Evolutionary conservation across 2,797 vertebrate species (phyloP), one percentile per base, ranked within the genome.

Genomic region (Luscinia luscinia): DNA sequence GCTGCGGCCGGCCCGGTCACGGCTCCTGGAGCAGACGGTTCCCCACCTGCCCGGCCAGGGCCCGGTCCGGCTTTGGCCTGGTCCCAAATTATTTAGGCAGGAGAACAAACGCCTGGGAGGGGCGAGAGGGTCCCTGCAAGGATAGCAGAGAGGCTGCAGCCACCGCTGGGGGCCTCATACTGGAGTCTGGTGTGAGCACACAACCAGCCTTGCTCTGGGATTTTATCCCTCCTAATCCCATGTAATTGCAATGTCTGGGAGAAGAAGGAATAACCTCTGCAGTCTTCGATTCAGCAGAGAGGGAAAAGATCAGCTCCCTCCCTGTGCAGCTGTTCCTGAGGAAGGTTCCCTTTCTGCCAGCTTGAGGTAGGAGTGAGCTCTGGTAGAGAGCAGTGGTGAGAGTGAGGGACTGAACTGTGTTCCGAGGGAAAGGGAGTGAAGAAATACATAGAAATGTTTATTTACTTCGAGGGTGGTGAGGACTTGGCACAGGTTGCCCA

Each of bases 11-110:
- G 69, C 15, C 30, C 11, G 26, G 16, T 51, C 15, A 4, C 15
- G 4, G 3, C 7, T 23, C 14, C n/a, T 3, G 16, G 23, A 61
- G 24, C 38, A 13, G 20, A 2, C 2, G 1, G 4, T 14, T 85
- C n/a, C 12, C 12, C 5, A 6, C 9, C 16, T 9, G 21, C 15
- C 40, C 8, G 66, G 52, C 27, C 36, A 12, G 24, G 12, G 12
- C 30, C 40, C 9, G 3, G 38, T 19, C 14, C 22, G 3, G 45
- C 32, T 32, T 34, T 9, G 59, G 24, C 34, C 55, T 12, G 20
- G 2, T 4, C 36, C 23, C 20, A 6, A 0, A 7, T 41, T 21
- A 15, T 38, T 64, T 18, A 41, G 55, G 54, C 36, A 61, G 30
- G 28, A 64, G 82, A 36, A 58, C 43, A 63, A 20, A 26, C 22